Conservation (phyloP, 2,797 vertebrate species). For the Iguana delicatissima region DNA sequence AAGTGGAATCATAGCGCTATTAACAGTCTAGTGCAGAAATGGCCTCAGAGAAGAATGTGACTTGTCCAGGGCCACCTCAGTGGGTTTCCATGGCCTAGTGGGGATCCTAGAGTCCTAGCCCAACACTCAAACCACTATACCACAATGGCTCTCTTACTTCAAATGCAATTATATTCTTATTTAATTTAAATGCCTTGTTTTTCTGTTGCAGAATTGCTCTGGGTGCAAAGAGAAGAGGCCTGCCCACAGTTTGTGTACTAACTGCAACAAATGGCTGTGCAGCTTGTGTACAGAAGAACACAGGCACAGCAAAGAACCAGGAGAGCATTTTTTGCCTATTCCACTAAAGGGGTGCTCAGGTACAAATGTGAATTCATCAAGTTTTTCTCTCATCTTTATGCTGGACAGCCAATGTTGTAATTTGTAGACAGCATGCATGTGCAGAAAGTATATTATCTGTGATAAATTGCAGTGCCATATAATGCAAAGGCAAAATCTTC, state of each 20-base stretch:
- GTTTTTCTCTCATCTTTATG: background rate
- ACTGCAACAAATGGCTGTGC: slow-evolving; percentile 85
- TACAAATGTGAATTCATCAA: slow-evolving; percentile 32
- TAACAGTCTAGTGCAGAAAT: no score
- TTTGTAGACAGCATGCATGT: background rate
- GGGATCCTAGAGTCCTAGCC: no score
- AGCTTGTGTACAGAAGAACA: slow-evolving; percentile 83
- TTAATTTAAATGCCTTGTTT: slow-evolving; percentile 18
- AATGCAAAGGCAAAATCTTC: background rate
- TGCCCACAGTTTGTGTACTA: slow-evolving; percentile 83
- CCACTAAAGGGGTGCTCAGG: slow-evolving; percentile 78
- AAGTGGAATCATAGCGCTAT: no score
- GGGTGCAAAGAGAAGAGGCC: slow-evolving; percentile 81
- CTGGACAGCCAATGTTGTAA: rapidly evolving
- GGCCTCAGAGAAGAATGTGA: no score
- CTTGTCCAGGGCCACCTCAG: no score
- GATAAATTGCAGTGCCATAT: background rate
- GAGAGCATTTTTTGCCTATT: slow-evolving; percentile 67
- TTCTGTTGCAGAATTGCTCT: slow-evolving; percentile 77
- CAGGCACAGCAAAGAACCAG: slow-evolving; percentile 66
- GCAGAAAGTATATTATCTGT: background rate
- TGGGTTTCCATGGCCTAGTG: no score
- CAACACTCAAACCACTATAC: no score
- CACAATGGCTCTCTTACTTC: no score
- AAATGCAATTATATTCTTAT: background rate